Evolutionary conservation across 2,113 vertebrate species (phyloP).

Genomic region (Dasypus novemcinctus): DNA sequence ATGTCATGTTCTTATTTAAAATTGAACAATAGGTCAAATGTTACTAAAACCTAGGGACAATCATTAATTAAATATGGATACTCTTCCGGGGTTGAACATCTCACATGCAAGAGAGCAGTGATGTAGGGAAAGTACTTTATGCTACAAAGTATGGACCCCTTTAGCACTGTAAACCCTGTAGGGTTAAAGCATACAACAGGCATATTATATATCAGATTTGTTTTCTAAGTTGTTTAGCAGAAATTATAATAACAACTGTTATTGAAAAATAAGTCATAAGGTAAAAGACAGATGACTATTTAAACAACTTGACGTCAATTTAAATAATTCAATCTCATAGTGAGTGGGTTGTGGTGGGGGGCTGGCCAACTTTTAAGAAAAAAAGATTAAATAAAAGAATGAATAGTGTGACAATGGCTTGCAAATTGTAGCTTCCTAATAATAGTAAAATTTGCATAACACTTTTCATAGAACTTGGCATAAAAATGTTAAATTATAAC

Average conservation of each 20-base stretch:
- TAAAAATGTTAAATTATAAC: conserved; percentile 72
- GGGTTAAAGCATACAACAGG: background rate
- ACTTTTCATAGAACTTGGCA: conserved; percentile 63
- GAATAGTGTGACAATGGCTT: conserved; percentile 58
- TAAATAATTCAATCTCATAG: conserved; percentile 41
- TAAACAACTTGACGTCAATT: conserved; percentile 56
- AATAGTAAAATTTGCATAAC: conserved; percentile 72
- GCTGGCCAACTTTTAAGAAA: conserved; percentile 56
- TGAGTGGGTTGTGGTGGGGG: conserved; percentile 14
- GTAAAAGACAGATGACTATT: conserved; percentile 50
- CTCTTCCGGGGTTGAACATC: background rate
- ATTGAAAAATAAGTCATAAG: conserved; percentile 47
- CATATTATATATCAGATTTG: background rate
- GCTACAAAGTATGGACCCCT: background rate
- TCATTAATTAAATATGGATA: background rate
- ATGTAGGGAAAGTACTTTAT: background rate
- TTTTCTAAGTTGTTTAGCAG: background rate
- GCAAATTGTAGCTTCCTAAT: conserved; percentile 73
- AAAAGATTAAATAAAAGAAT: conserved; percentile 59
- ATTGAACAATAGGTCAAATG: conserved; percentile 60
- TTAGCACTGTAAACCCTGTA: background rate
- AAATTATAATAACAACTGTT: conserved; percentile 42
- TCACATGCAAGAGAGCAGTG: background rate
- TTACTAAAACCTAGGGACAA: background rate
- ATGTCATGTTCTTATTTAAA: conserved; percentile 31